Evolutionary conservation across 2,888 invertebrate genomes (phyloP), one percentile per base, ranked within the genome.

Genomic region (Gastrophysa polygoni): DNA sequence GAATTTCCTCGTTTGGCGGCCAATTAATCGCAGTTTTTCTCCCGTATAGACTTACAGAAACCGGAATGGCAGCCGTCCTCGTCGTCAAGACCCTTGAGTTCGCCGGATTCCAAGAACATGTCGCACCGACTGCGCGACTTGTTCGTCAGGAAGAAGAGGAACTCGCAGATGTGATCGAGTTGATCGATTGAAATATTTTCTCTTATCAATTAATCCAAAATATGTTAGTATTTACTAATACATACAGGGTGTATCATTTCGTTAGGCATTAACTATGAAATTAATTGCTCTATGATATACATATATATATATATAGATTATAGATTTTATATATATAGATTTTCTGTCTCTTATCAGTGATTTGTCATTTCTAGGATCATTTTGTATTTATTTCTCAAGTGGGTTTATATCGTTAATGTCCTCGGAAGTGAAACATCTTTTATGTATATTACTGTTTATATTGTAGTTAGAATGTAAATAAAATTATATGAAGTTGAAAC

Each of bases 41-140:
- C n/a, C n/a, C n/a, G n/a, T n/a, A n/a, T n/a, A n/a, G n/a, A n/a
- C n/a, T n/a, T n/a, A 51, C 71, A 65, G 7, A 68, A 63, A 28
- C 68, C 63, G 29, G 70, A 71, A 11, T 66, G 69, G 61, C 71
- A 71, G 57, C 18, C n/a, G 47, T 82, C 62, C 59, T 64, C 67
- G 14, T 66, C 73, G 38, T 67, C 72, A 20, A 74, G 75, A 65
- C 76, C 79, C 4, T 47, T 63, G 11, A 63, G 63, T 63, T 63
- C 63, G n/a, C 63, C 34, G 78, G 82, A 63, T 57, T 3, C 83
- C 82, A 61, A 85, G 85, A 86, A 86, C 76, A 86, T 85, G 77
- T 86, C 87, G 29, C 85, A 86, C 1, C 83, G 87, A 28, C 85
- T 87, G 72, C 85, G 85, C 63, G 85, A 85, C 24, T 82, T 87